Percentiles rank a stretch among this genome's conserved stretches.
phyloP scores from a whole-genome alignment of 2,113 vertebrate genomes.

The Erythrocercus mccallii region DNA sequence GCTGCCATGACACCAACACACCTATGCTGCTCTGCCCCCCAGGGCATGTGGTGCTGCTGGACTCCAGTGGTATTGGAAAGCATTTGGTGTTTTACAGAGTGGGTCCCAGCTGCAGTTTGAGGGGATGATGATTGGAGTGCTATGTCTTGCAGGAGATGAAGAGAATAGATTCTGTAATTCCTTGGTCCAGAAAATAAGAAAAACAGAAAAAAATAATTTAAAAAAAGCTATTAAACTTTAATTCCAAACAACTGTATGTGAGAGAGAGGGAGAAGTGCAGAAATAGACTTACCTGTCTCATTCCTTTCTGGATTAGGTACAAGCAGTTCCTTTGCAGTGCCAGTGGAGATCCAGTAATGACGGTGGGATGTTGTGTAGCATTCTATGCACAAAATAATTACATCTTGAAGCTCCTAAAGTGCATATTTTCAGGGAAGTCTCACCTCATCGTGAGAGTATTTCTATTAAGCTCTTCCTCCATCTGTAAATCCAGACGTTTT shows the following conservation, averaged over 20 bases:
- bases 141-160: background rate
- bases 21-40: background rate
- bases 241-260: background rate
- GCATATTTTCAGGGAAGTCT: background rate
- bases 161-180: background rate
- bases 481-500: background rate
- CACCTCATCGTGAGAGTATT: background rate
- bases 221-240: background rate
- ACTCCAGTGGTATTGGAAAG: background rate
- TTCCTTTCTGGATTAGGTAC: background rate
- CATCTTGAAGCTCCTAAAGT: background rate
- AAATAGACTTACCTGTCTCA: background rate
- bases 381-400: background rate
- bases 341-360: background rate
- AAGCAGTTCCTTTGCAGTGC: background rate
- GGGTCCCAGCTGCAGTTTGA: background rate
- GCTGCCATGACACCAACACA: fast-evolving
- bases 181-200: background rate
- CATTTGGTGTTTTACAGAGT: background rate
- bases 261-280: background rate
- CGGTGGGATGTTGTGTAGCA: background rate
- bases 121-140: background rate
- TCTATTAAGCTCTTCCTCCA: background rate
- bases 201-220: background rate
- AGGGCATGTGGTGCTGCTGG: background rate